Conservation (phyloP, 1,140 invertebrate species). For the Drosophila chauvacae region DNA sequence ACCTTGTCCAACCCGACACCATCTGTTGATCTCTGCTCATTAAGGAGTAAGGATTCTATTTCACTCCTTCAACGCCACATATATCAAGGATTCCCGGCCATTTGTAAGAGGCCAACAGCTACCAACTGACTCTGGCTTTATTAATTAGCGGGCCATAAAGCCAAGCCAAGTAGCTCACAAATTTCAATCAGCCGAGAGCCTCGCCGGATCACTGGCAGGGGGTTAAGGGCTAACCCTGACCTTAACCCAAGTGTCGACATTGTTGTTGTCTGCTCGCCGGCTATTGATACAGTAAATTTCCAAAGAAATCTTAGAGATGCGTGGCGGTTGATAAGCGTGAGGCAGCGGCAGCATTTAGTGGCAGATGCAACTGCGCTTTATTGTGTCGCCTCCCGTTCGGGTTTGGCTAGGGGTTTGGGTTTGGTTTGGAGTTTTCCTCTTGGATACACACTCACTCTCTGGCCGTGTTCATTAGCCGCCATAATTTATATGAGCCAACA, state of each 20-base stretch:
- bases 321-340: slow-evolving; percentile 73
- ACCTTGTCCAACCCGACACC: background rate
- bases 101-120: slow-evolving; percentile 22
- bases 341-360: slow-evolving; percentile 41
- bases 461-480: slow-evolving; percentile 74
- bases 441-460: slow-evolving; percentile 32
- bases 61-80: slow-evolving; percentile 22
- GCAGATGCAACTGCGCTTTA: slow-evolving; percentile 73
- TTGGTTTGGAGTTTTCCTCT: slow-evolving; percentile 2
- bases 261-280: slow-evolving; percentile 27
- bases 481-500: slow-evolving; percentile 81
- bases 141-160: slow-evolving; percentile 78
- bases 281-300: slow-evolving; percentile 80
- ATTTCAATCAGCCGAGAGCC: slow-evolving; percentile 66
- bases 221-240: slow-evolving; percentile 28
- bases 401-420: background rate
- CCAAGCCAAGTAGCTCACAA: slow-evolving; percentile 75
- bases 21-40: slow-evolving; percentile 1
- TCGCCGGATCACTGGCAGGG: background rate
- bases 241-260: slow-evolving; percentile 67
- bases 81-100: slow-evolving; percentile 22
- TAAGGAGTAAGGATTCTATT: background rate
- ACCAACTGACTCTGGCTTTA: slow-evolving; percentile 41
- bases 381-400: slow-evolving; percentile 38
- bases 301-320: slow-evolving; percentile 75